Conservation (phyloP, 2,888 invertebrate genomes). For the Mesorhabditis spiculigera region DNA sequence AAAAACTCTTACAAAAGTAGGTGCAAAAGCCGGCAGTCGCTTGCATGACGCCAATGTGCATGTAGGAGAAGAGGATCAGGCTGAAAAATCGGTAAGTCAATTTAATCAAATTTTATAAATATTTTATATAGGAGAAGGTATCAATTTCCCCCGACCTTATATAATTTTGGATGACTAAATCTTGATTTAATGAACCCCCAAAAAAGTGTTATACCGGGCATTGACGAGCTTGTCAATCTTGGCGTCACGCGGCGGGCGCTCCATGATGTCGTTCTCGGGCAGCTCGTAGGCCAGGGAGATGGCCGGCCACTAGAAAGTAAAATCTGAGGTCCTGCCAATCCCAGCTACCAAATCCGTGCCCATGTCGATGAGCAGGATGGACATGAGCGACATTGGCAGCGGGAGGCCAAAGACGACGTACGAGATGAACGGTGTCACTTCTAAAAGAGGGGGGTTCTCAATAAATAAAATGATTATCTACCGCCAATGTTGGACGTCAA, state of each 20-base stretch:
- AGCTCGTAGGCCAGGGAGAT: slow-evolving; percentile 73
- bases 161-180: too few species aligned
- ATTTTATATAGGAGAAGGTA: too few species aligned
- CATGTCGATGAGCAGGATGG: slow-evolving; percentile 65
- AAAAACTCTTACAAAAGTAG: background rate
- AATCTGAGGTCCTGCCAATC: background rate
- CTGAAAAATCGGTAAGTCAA: slow-evolving; percentile 12
- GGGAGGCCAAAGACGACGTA: slow-evolving; percentile 64
- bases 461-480: slow-evolving; percentile 8
- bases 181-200: too few species aligned
- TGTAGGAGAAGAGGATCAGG: slow-evolving; percentile 98
- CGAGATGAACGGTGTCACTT: slow-evolving; percentile 64
- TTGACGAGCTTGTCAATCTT: slow-evolving; percentile 71
- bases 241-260: slow-evolving; percentile 67
- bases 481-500: slow-evolving; percentile 63
- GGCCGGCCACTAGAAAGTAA: slow-evolving; percentile 69
- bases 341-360: slow-evolving; percentile 64
- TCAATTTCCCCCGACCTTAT: too few species aligned
- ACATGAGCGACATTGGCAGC: slow-evolving; percentile 64
- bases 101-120: background rate
- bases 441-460: slow-evolving; percentile 12
- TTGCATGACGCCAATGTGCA: slow-evolving; percentile 81
- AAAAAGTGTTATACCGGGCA: slow-evolving; percentile 64
- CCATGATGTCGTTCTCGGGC: slow-evolving; percentile 75
- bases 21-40: background rate